Evolutionary conservation across 1,140 invertebrate genomes (phyloP).

Genomic region (Pantala flavescens): DNA sequence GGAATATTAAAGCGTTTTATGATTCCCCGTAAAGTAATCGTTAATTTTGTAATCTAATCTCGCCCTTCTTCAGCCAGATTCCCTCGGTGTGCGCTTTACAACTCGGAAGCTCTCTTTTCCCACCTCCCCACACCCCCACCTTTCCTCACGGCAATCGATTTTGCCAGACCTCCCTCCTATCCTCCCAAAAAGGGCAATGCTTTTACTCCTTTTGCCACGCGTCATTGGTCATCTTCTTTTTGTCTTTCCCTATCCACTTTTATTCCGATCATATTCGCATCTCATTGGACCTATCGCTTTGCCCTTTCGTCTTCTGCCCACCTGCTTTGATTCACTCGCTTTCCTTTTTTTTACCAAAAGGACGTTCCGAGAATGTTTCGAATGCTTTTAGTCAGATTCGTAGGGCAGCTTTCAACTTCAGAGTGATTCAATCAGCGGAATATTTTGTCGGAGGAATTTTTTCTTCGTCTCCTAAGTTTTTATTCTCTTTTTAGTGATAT

Average conservation of each 20-base stretch:
- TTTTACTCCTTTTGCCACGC: constrained; percentile 2
- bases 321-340: background rate
- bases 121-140: background rate
- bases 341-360: background rate
- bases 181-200: background rate
- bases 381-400: background rate
- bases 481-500: too few species aligned
- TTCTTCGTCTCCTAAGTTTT: too few species aligned
- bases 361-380: background rate
- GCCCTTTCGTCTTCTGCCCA: background rate
- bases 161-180: constrained; percentile 8
- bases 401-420: too few species aligned
- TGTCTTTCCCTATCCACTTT: background rate
- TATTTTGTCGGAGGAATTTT: too few species aligned
- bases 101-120: background rate
- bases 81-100: background rate
- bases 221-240: background rate
- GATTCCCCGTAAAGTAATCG: constrained; percentile 5
- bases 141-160: background rate
- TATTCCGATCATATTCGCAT: constrained; percentile 3
- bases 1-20: constrained; percentile 8
- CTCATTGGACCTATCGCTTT: background rate
- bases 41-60: constrained; percentile 11
- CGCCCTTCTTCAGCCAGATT: background rate
- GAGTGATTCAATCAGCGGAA: too few species aligned